Evolutionary conservation across 2,113 vertebrate genomes (phyloP).

Genomic region (Trichechus manatus): DNA sequence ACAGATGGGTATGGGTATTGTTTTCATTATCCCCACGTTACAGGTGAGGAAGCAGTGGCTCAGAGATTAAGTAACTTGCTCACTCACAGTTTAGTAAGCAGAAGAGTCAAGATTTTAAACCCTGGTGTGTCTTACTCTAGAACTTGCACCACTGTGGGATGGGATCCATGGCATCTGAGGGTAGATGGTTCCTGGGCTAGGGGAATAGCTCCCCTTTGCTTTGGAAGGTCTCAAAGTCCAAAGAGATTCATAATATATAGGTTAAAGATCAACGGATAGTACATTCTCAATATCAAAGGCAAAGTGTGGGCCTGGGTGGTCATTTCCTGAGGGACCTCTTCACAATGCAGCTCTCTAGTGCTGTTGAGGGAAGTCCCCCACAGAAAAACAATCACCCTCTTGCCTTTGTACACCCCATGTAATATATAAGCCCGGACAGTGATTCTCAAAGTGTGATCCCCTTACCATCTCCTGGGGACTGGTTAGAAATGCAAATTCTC

Average conservation of each 20-base stretch:
- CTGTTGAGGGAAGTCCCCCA: not conserved
- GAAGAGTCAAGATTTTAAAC: not conserved
- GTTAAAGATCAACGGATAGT: constrained; percentile 9
- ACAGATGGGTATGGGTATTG: not conserved
- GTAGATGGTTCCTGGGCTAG: not conserved
- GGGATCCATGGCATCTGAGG: not conserved
- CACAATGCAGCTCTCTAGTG: not conserved
- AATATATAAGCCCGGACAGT: not conserved
- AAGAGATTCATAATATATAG: not conserved
- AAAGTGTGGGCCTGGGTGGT: not conserved
- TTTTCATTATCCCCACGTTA: constrained; percentile 7
- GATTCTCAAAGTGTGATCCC: not conserved
- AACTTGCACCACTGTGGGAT: not conserved
- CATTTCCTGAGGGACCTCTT: constrained; percentile 18
- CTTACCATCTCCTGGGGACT: not conserved
- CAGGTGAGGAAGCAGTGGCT: not conserved
- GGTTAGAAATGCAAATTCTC: not conserved
- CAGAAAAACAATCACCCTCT: not conserved
- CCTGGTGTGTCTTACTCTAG: not conserved
- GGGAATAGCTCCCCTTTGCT: not conserved
- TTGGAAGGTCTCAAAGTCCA: constrained; percentile 6
- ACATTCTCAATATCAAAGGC: not conserved
- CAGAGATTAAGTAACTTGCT: not conserved
- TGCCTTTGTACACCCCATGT: not conserved
- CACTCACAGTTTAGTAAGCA: not conserved